Percentiles rank a stretch among this genome's conserved stretches.
Conservation (phyloP, 1,140 invertebrate genomes). For the Carcinoscorpius rotundicauda region DNA sequence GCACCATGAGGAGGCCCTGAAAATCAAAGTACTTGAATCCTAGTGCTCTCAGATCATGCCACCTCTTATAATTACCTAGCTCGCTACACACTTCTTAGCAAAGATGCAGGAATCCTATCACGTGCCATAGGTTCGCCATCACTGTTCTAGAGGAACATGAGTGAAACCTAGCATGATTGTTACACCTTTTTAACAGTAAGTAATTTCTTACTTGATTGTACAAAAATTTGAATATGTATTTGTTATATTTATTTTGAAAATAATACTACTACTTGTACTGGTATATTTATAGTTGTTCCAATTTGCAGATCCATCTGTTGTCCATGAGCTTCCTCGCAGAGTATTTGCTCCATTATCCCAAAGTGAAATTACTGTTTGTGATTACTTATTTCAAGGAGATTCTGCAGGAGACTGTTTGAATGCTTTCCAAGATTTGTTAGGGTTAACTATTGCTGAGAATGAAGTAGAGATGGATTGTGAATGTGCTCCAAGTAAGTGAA, state of each 20-base stretch:
- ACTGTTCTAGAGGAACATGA: too few relatives aligned
- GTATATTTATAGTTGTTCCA: constrained; percentile 12
- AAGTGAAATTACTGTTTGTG: constrained; percentile 53
- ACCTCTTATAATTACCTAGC: too few relatives aligned
- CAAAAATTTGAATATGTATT: constrained; percentile 36
- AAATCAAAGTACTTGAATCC: too few relatives aligned
- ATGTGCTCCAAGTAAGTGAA: constrained; percentile 15
- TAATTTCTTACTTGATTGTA: neutral
- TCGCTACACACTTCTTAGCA: too few relatives aligned
- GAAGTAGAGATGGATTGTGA: constrained; percentile 34
- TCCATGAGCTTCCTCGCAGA: constrained; percentile 64
- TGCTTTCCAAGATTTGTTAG: constrained; percentile 57
- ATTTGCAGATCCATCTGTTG: constrained; percentile 46
- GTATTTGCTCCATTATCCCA: constrained; percentile 51
- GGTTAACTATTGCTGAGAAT: constrained; percentile 49
- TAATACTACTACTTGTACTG: neutral
- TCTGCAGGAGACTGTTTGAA: constrained; percentile 55
- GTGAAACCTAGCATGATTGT: too few relatives aligned
- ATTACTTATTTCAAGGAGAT: constrained; percentile 75
- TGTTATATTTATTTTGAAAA: constrained; percentile 6
- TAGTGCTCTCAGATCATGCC: too few relatives aligned
- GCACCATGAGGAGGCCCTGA: too few relatives aligned
- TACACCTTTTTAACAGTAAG: too few relatives aligned
- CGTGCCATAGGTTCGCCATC: too few relatives aligned
- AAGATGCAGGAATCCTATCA: too few relatives aligned